Base-by-base conservation (phyloP, 2,113 vertebrate genomes). In the Daubentonia madagascariensis region DNA sequence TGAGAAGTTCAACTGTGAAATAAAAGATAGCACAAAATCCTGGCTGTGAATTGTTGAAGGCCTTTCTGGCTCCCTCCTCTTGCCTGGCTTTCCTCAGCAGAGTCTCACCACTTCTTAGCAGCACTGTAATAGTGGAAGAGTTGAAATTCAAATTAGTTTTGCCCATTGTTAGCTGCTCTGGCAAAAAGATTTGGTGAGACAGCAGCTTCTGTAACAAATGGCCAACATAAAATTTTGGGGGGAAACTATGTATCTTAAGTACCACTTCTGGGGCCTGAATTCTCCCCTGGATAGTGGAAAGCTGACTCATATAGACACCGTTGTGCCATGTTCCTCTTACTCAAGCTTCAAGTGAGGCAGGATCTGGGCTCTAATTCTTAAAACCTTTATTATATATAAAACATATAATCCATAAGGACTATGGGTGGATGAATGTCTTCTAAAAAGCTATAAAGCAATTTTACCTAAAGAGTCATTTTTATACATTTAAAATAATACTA, bases 81-180 rank as follows among this genome's bases (percentile, higher is more conserved):
- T 48, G 28, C 75, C 40, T 61, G 80, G 91, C 59, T 80, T 87
- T 90, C 96, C 93, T 95, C 87, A 89, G 73, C 37, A 76, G 28
- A 61, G 61, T 79, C 63, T 97, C 43, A 37, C 65, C 57, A 80
- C 45, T 89, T 91, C 94, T 72, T 89, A 94, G 93, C 91, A 96
- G 96, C 89, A 81, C 17, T n/a, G 40, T n/a, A 59, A 25, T 11
- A 57, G 8, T 0, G 35, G 43, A 92, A 85, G 61, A 96, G 50
- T 23, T 57, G 73, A 76, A 96, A 97, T 94, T 93, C 89, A 91
- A 79, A 86, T 96, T 43, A 81, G 83, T 37, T 96, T 48, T 90
- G 28, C 52, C 89, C 20, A 63, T 61, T 78, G 57, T 83, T 92
- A 5, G 63, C 23, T 79, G 65, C 37, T 92, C 88, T 89, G 85